Percentiles rank a stretch among this genome's conserved stretches.
Conservation (phyloP, 2,888 invertebrate species). For the Lathronympha strigana region DNA sequence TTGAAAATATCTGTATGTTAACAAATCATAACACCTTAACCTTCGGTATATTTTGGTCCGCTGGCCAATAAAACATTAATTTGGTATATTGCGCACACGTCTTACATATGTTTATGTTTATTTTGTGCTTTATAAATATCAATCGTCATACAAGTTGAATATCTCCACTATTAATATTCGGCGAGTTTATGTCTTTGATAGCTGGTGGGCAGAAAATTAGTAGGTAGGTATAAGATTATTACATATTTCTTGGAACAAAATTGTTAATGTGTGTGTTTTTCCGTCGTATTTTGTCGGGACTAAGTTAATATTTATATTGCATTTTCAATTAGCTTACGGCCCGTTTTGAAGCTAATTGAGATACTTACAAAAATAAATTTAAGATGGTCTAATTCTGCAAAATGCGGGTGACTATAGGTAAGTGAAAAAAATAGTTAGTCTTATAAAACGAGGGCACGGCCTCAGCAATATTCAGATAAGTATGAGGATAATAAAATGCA, state of each 20-base stretch:
- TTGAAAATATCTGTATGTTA: constrained; percentile 16
- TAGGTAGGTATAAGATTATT: too few relatives aligned
- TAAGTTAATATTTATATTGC: too few relatives aligned
- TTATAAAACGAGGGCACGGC: background rate
- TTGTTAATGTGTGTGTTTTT: too few relatives aligned
- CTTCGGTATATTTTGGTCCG: constrained; percentile 25
- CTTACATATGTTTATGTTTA: constrained; percentile 1
- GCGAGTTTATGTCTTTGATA: background rate
- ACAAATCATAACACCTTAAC: constrained; percentile 24
- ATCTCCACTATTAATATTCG: background rate
- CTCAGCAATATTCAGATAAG: background rate
- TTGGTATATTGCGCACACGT: constrained; percentile 16
- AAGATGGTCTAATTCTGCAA: too few relatives aligned
- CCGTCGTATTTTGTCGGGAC: too few relatives aligned
- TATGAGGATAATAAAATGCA: background rate
- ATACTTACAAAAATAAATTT: too few relatives aligned
- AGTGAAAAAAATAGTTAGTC: too few relatives aligned
- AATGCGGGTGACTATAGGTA: too few relatives aligned
- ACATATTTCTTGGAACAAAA: background rate
- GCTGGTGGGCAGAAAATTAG: background rate
- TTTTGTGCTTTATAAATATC: constrained; percentile 16
- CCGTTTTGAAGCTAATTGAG: too few relatives aligned
- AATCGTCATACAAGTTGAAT: background rate
- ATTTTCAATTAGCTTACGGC: too few relatives aligned
- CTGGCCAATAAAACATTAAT: constrained; percentile 22